Evolutionary conservation across 2,888 invertebrate species (phyloP).

Genomic region (Caenorhabditis sp.): DNA sequence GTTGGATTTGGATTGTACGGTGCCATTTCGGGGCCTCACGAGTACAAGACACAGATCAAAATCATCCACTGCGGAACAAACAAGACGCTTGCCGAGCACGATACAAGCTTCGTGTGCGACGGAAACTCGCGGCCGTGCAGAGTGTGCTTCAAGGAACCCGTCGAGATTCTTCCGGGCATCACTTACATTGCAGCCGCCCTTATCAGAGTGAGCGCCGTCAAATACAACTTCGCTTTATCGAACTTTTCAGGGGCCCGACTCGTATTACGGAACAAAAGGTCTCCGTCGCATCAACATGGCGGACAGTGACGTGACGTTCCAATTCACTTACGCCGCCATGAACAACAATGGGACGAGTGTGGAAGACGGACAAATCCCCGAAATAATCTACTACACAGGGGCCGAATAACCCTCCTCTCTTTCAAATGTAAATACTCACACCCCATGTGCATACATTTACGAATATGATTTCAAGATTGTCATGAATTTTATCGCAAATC

Average conservation of each 20-base stretch:
- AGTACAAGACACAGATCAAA: constrained; percentile 82
- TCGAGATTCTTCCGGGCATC: constrained; percentile 87
- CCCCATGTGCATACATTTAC: neutral
- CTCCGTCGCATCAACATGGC: constrained; percentile 85
- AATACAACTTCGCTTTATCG: neutral
- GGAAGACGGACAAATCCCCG: constrained; percentile 90
- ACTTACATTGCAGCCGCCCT: constrained; percentile 89
- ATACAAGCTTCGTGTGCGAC: constrained; percentile 87
- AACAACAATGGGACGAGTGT: constrained; percentile 88
- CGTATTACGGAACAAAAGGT: constrained; percentile 89
- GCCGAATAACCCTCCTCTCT: constrained; percentile 16
- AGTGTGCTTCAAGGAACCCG: constrained; percentile 82
- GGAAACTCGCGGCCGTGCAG: constrained; percentile 87
- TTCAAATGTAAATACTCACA: too few relatives aligned
- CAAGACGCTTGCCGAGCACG: constrained; percentile 86
- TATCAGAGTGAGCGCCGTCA: constrained; percentile 83
- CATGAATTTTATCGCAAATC: constrained; percentile 2
- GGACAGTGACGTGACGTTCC: constrained; percentile 81
- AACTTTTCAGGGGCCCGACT: constrained; percentile 86
- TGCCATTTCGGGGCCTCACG: constrained; percentile 86
- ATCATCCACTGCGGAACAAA: constrained; percentile 85
- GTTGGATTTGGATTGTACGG: constrained; percentile 90
- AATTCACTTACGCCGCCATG: constrained; percentile 89
- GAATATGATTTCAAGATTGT: neutral
- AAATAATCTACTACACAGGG: constrained; percentile 85